Conservation (phyloP, 1,140 invertebrate genomes). For the Megalonaias nervosa region DNA sequence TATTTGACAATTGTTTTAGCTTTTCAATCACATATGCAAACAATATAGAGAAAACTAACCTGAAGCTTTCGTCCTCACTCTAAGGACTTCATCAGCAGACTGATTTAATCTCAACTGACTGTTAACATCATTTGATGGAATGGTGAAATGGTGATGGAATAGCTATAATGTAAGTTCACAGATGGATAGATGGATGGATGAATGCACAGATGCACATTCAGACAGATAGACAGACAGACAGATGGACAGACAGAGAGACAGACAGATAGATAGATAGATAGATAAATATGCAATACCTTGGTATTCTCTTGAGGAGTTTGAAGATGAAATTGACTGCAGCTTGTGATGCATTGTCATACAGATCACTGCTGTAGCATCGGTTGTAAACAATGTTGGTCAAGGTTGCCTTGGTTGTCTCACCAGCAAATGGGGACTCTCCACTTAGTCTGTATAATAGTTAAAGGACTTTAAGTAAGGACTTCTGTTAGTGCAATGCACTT, state of each 20-base stretch:
- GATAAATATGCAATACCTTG: conserved; percentile 79
- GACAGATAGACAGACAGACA: too few species aligned
- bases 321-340: conserved; percentile 96
- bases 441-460: conserved; percentile 77
- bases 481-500: conserved; percentile 7
- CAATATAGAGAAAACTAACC: too few species aligned
- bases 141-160: not conserved
- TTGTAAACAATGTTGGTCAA: conserved; percentile 93
- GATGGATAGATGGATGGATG: not conserved
- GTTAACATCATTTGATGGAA: not conserved
- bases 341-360: conserved; percentile 95
- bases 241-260: not conserved
- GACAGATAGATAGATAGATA: too few species aligned
- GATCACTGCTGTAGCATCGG: conserved; percentile 93
- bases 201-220: not conserved
- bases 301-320: conserved; percentile 93
- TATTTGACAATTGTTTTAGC: too few species aligned
- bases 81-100: too few species aligned
- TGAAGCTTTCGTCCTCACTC: too few species aligned
- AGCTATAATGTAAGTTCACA: not conserved
- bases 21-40: too few species aligned
- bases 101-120: too few species aligned
- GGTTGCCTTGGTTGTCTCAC: conserved; percentile 86
- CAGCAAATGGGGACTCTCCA: conserved; percentile 93
- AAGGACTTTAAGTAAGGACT: too few species aligned